Conservation (phyloP, 2,888 invertebrate genomes). For the Himalopsyche japonica region DNA sequence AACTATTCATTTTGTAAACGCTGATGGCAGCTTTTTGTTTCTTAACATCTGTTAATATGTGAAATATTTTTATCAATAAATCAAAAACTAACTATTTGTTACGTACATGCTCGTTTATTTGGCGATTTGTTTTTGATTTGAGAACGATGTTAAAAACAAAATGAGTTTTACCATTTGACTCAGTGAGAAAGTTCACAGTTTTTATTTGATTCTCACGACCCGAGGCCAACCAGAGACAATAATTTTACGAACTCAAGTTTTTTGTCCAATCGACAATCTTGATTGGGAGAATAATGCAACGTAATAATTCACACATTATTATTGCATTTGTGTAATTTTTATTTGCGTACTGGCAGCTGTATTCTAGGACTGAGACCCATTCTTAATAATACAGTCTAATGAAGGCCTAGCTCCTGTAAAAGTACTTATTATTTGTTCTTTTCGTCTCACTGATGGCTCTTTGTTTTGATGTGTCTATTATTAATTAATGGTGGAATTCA, state of each 20-base stretch:
- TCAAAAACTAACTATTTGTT: background rate
- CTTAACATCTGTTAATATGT: too few relatives aligned
- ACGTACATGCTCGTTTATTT: background rate
- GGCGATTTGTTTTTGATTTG: background rate
- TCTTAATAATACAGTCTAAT: too few relatives aligned
- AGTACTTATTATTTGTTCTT: too few relatives aligned
- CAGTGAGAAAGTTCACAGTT: background rate
- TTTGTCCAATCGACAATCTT: background rate
- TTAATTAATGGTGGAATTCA: too few relatives aligned
- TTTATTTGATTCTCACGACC: background rate
- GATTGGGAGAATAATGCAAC: background rate
- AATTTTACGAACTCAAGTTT: background rate
- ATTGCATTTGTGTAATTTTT: background rate
- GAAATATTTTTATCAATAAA: too few relatives aligned
- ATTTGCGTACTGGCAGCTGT: background rate
- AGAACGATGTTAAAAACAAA: background rate
- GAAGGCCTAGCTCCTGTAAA: too few relatives aligned
- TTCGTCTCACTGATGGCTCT: too few relatives aligned
- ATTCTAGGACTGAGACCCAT: background rate
- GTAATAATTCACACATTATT: background rate
- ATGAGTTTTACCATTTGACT: background rate
- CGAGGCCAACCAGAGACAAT: background rate
- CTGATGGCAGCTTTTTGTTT: too few relatives aligned
- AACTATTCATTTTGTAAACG: too few relatives aligned
- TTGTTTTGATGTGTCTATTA: too few relatives aligned